These are phyloP conservation scores for Ctenopoma kingsleyae DNA, from an alignment of 2,797 vertebrate species.

Conservation along the genomic window DNA sequence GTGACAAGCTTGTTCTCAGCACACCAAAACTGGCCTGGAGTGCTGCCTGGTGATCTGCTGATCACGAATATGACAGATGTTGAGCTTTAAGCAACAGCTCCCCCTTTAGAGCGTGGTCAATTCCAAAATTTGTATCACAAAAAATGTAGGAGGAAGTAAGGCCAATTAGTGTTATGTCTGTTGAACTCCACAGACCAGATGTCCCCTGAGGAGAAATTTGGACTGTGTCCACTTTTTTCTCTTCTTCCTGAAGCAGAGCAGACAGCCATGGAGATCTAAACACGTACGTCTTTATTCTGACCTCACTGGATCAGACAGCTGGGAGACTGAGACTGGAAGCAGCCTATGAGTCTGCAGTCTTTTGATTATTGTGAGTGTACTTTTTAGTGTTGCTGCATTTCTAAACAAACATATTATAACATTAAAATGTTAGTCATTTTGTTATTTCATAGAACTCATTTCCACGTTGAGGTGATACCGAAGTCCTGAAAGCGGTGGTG, in stretches of 20 bases:
- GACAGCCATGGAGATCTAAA: conserved; percentile 49
- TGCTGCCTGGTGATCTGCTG: conserved; percentile 24
- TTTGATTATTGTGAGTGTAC: neutral
- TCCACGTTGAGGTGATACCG: too few species aligned
- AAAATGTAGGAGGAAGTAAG: conserved; percentile 36
- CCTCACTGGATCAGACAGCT: conserved; percentile 6
- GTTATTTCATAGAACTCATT: neutral
- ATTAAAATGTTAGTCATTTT: neutral
- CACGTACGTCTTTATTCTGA: conserved; percentile 30
- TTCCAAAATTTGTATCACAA: conserved; percentile 22
- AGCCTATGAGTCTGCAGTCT: conserved; percentile 21
- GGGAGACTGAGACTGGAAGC: neutral
- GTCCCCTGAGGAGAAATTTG: conserved; percentile 41
- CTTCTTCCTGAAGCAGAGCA: conserved; percentile 38
- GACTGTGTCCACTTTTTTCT: conserved; percentile 33
- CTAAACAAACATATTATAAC: too few species aligned
- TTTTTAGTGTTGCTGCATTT: neutral
- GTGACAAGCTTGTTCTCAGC: conserved; percentile 53
- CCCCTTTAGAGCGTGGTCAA: conserved; percentile 46
- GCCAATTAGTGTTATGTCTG: conserved; percentile 48
- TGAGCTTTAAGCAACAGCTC: conserved; percentile 66
- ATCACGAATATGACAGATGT: conserved; percentile 28
- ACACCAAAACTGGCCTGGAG: conserved; percentile 17
- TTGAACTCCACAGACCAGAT: conserved; percentile 50
- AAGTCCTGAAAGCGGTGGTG: too few species aligned